Conservation (phyloP, 2,797 vertebrate genomes). For the Urocyon cinereoargenteus region DNA sequence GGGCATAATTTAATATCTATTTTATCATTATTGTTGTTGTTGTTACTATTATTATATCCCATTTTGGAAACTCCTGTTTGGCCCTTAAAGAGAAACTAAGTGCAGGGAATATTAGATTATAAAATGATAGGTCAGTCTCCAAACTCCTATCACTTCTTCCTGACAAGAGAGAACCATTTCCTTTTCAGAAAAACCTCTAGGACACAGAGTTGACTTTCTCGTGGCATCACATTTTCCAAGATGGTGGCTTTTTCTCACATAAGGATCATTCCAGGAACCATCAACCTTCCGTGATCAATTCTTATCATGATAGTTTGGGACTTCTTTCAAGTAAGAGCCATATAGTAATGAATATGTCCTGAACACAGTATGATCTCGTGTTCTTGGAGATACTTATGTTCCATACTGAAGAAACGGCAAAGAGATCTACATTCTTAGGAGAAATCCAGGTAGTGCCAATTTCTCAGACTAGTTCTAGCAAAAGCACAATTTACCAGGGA, state of each 20-base stretch:
- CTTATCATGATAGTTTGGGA: neutral
- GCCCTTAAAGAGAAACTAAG: neutral
- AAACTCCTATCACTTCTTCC: neutral
- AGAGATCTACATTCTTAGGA: neutral
- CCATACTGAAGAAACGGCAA: neutral
- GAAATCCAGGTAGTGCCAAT: neutral
- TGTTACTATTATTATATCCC: neutral
- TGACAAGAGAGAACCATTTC: neutral
- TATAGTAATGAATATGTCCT: neutral
- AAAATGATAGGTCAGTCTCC: neutral
- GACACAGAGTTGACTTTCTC: neutral
- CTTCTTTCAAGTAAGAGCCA: neutral
- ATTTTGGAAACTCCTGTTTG: neutral
- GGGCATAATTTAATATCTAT: neutral
- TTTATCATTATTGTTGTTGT: neutral
- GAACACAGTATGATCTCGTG: neutral
- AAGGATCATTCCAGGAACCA: neutral
- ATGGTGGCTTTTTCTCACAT: neutral
- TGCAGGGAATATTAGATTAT: neutral
- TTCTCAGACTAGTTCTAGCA: neutral
- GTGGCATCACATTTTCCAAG: neutral
- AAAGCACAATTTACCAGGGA: neutral
- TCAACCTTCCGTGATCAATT: neutral
- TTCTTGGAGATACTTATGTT: neutral
- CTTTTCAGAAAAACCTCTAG: neutral